Conservation (phyloP, 1,140 invertebrate genomes). For the Oryctes rhinoceros region DNA sequence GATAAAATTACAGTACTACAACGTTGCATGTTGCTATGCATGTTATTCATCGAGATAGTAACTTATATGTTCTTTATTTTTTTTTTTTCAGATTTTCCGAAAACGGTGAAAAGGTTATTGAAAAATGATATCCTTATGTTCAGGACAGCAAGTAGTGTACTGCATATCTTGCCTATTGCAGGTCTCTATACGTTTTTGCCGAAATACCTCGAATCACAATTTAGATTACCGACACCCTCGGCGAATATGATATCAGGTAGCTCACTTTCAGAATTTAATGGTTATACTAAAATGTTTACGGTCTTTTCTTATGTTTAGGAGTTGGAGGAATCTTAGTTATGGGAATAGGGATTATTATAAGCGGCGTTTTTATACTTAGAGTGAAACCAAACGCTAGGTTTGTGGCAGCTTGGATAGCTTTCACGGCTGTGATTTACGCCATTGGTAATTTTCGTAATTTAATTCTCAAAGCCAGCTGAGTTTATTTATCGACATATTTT, state of each 20-base stretch:
- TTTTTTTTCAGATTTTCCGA: slow-evolving; percentile 77
- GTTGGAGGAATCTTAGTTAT: slow-evolving; percentile 92
- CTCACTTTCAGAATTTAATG: too few species aligned
- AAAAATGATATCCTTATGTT: slow-evolving; percentile 92
- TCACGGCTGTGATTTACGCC: slow-evolving; percentile 86
- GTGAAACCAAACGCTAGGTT: slow-evolving; percentile 84
- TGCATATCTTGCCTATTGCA: slow-evolving; percentile 89
- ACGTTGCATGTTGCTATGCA: not conserved
- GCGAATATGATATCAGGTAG: slow-evolving; percentile 91
- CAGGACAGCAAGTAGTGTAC: slow-evolving; percentile 85
- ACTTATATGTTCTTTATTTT: not conserved
- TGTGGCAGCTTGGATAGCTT: slow-evolving; percentile 90
- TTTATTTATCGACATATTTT: slow-evolving; percentile 50
- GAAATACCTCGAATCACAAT: slow-evolving; percentile 93
- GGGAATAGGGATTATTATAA: slow-evolving; percentile 86
- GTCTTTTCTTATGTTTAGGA: slow-evolving; percentile 65
- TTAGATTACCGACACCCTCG: slow-evolving; percentile 84
- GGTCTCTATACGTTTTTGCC: slow-evolving; percentile 93
- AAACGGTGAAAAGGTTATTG: slow-evolving; percentile 83
- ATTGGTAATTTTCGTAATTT: slow-evolving; percentile 65
- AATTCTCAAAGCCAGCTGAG: not conserved
- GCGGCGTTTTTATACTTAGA: slow-evolving; percentile 84
- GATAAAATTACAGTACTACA: slow-evolving; percentile 9
- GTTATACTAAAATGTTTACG: not conserved
- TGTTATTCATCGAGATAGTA: not conserved